Conservation (phyloP, 2,797 vertebrate species). For the Moxostoma hubbsi region DNA sequence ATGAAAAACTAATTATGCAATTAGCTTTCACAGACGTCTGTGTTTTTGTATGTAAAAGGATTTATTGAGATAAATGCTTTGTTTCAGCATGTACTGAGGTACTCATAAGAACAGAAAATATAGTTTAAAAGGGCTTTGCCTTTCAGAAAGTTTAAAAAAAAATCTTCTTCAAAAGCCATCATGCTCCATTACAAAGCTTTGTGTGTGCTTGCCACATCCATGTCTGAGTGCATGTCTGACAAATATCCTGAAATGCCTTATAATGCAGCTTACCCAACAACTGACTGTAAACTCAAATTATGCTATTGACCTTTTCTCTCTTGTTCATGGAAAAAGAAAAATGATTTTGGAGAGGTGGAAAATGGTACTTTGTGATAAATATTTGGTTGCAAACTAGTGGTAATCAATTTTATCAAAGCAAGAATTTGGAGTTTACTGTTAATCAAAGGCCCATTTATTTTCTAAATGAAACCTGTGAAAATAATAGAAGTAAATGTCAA, state of each 20-base stretch:
- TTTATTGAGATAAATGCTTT: slow-evolving; percentile 2
- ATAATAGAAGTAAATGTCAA: slow-evolving; percentile 9
- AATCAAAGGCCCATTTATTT: not conserved
- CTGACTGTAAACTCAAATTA: not conserved
- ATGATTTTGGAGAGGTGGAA: no score
- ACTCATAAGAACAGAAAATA: slow-evolving; percentile 1
- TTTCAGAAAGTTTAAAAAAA: not conserved
- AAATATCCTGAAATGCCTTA: not conserved
- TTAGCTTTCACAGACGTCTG: not conserved
- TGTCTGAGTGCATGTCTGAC: not conserved
- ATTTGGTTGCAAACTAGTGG: not conserved
- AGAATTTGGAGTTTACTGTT: not conserved
- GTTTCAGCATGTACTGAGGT: slow-evolving; percentile 14
- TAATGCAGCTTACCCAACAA: not conserved
- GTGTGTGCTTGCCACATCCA: not conserved
- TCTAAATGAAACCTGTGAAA: slow-evolving; percentile 4
- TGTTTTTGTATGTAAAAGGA: slow-evolving; percentile 7
- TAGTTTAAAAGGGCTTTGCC: slow-evolving; percentile 3
- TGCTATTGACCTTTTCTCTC: slow-evolving; percentile 6
- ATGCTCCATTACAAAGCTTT: not conserved
- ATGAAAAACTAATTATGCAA: no score
- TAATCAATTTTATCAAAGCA: not conserved
- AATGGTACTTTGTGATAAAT: not conserved
- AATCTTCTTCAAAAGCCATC: not conserved
- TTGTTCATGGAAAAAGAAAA: slow-evolving; percentile 16